Percentiles rank a stretch among this genome's conserved stretches.
Evolutionary conservation across 2,888 invertebrate genomes (phyloP).

Genomic region (Thumatha senex): DNA sequence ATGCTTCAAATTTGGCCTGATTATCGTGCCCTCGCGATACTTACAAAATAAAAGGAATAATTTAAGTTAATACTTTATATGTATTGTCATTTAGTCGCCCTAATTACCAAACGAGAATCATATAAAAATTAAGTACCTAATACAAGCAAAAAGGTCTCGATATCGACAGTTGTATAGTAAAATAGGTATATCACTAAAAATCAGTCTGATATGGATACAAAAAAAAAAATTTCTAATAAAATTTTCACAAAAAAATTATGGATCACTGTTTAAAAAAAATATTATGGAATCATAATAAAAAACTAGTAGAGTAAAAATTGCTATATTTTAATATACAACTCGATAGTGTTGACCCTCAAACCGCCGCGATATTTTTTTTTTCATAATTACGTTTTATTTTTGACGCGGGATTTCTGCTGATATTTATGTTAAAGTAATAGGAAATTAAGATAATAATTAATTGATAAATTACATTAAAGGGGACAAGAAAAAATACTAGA

Average conservation of each 20-base stretch:
- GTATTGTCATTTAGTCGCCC: conserved; percentile 83
- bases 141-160: too few relatives aligned
- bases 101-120: conserved; percentile 81
- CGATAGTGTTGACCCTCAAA: conserved; percentile 20
- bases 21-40: conserved; percentile 50
- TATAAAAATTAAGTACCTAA: conserved; percentile 52
- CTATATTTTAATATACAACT: conserved; percentile 23
- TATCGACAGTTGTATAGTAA: conserved; percentile 7
- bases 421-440: neutral
- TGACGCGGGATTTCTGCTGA: conserved; percentile 28
- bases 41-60: conserved; percentile 72
- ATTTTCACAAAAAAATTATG: conserved; percentile 6
- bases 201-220: conserved; percentile 29
- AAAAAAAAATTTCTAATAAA: conserved; percentile 11
- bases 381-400: conserved; percentile 19
- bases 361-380: conserved; percentile 14
- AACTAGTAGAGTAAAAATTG: conserved; percentile 20
- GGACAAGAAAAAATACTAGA: conserved; percentile 51
- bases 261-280: neutral
- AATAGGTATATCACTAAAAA: conserved; percentile 11
- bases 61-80: conserved; percentile 72
- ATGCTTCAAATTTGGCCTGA: conserved; percentile 38
- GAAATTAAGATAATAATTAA: conserved; percentile 14
- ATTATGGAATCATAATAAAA: neutral
- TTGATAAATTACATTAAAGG: conserved; percentile 34